Conservation (phyloP, 2,888 invertebrate genomes). For the Alviniconcha strummeri region DNA sequence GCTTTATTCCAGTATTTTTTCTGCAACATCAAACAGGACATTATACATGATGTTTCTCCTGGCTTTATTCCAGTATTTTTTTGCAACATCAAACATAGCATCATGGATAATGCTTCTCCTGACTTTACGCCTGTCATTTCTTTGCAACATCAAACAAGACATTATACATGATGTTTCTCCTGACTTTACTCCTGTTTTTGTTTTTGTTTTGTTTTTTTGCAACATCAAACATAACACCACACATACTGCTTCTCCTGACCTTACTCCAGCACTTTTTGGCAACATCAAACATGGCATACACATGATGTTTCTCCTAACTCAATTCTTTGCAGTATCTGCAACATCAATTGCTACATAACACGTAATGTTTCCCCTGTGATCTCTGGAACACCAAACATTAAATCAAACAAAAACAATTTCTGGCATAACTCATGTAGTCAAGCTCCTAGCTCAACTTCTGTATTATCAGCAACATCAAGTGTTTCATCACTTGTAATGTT, state of each 20-base stretch:
- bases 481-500: neutral
- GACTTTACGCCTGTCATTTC: slow-evolving; percentile 35
- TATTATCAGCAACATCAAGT: slow-evolving; percentile 56
- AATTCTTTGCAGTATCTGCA: slow-evolving; percentile 65
- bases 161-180: slow-evolving; percentile 40
- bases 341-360: slow-evolving; percentile 2
- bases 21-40: slow-evolving; percentile 42
- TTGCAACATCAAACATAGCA: slow-evolving; percentile 48
- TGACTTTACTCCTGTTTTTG: slow-evolving; percentile 57
- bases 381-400: slow-evolving; percentile 48
- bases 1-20: slow-evolving; percentile 65
- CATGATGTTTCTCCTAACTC: slow-evolving; percentile 51
- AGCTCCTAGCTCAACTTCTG: slow-evolving; percentile 64
- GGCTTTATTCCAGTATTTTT: slow-evolving; percentile 63
- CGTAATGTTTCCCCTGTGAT: slow-evolving; percentile 55
- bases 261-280: slow-evolving; percentile 46
- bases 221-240: slow-evolving; percentile 18
- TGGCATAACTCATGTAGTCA: neutral
- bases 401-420: neutral
- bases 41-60: slow-evolving; percentile 46
- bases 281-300: no score
- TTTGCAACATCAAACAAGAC: no score
- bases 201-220: slow-evolving; percentile 51
- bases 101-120: slow-evolving; percentile 45
- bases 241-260: slow-evolving; percentile 51